Evolutionary conservation across 2,797 vertebrate species (phyloP).

Genomic region (Propithecus perrieri): DNA sequence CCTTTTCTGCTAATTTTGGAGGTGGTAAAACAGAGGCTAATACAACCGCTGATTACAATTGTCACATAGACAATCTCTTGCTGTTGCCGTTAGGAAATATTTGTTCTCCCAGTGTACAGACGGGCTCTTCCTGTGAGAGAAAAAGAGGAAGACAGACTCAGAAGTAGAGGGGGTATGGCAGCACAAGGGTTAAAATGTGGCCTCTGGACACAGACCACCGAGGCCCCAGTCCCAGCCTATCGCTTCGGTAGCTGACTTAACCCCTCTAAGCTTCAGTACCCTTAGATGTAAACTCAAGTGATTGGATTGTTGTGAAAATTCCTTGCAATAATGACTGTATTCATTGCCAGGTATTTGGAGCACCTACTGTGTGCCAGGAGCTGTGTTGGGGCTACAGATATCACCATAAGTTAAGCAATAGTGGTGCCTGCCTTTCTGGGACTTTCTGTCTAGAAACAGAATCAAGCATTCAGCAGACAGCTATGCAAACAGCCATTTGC

Average conservation of each 20-base stretch:
- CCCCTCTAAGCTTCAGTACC: neutral
- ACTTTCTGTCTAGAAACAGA: neutral
- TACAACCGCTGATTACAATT: slow-evolving; percentile 64
- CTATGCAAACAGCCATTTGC: neutral
- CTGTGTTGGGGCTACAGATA: neutral
- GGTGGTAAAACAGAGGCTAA: slow-evolving; percentile 65
- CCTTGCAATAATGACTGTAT: neutral
- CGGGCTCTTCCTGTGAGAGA: neutral
- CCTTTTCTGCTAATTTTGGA: slow-evolving; percentile 71
- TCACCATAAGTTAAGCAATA: neutral
- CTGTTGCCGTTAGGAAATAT: slow-evolving; percentile 8
- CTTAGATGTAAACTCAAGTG: neutral
- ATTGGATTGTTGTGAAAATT: neutral
- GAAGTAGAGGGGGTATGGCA: neutral
- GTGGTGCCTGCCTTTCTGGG: neutral
- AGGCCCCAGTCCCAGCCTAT: neutral
- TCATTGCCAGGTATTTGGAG: neutral
- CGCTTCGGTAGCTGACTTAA: neutral
- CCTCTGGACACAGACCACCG: neutral
- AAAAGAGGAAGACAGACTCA: neutral
- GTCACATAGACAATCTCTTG: slow-evolving; percentile 21
- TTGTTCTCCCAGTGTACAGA: neutral
- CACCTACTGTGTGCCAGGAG: neutral
- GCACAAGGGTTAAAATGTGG: neutral
- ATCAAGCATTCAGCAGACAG: neutral